These are phyloP conservation scores for Notolabrus celidotus DNA, from an alignment of 2,797 vertebrate species.

Conservation along the genomic window DNA sequence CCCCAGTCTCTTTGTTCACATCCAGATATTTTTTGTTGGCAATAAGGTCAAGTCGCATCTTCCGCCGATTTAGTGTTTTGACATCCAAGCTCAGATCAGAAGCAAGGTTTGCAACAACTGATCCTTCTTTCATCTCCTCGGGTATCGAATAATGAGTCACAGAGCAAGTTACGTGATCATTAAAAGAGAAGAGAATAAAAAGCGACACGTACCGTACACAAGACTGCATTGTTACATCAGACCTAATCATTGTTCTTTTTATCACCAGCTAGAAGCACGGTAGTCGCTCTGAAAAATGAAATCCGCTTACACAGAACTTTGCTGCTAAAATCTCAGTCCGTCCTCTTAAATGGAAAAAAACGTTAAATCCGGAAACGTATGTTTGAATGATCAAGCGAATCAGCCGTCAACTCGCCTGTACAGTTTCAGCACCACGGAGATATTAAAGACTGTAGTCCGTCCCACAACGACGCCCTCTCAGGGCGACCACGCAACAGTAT, in stretches of 20 bases:
- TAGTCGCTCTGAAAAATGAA: too few species aligned
- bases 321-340: too few species aligned
- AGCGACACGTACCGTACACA: constrained; percentile 63
- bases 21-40: constrained; percentile 69
- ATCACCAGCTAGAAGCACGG: too few species aligned
- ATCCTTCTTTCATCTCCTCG: constrained; percentile 79
- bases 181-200: neutral
- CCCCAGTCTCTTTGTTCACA: constrained; percentile 72
- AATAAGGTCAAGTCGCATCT: constrained; percentile 73
- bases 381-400: too few species aligned
- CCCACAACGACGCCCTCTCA: too few species aligned
- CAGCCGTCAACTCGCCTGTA: too few species aligned
- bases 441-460: too few species aligned
- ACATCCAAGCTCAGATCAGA: constrained; percentile 73
- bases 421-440: too few species aligned
- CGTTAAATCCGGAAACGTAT: too few species aligned
- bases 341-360: too few species aligned
- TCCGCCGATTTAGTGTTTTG: constrained; percentile 60
- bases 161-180: neutral
- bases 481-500: too few species aligned
- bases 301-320: too few species aligned
- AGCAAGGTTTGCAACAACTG: constrained; percentile 78
- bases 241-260: neutral
- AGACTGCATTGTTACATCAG: constrained; percentile 32
- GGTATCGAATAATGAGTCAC: constrained; percentile 56